phyloP scores from a whole-genome alignment of 2,888 invertebrate species.

The Aethes cnicana region DNA sequence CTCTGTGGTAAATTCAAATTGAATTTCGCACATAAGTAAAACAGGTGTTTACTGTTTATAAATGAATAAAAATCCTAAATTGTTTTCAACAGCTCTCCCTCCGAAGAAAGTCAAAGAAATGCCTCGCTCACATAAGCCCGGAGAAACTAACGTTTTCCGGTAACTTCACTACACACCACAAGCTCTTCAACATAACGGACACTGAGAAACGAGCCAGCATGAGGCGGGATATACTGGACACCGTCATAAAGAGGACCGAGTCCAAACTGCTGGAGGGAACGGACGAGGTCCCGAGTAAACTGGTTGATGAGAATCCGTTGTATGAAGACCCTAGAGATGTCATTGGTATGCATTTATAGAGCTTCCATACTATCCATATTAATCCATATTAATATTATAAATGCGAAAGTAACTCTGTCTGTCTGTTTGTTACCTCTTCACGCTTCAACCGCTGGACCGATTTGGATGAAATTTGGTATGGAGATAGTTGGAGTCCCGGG shows the following conservation, averaged over 20 bases:
- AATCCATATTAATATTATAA: no score
- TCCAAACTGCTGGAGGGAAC: slow-evolving; percentile 47
- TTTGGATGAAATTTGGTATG: no score
- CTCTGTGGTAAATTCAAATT: no score
- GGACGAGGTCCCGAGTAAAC: slow-evolving; percentile 35
- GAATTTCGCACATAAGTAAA: no score
- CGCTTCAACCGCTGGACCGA: no score
- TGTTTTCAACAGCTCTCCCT: slow-evolving; percentile 1
- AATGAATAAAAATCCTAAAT: background rate
- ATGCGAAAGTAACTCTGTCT: no score
- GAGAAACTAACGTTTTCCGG: slow-evolving; percentile 59
- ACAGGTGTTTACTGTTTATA: no score
- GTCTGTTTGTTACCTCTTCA: no score
- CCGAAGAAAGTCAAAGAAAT: slow-evolving; percentile 44
- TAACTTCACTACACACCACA: slow-evolving; percentile 57
- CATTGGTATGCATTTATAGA: slow-evolving; percentile 41
- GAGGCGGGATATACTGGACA: slow-evolving; percentile 62
- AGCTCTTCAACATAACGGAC: slow-evolving; percentile 52
- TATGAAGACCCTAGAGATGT: slow-evolving; percentile 76
- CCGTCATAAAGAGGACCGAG: slow-evolving; percentile 60
- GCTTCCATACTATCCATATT: no score
- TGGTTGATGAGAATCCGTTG: slow-evolving; percentile 54
- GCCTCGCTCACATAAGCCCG: slow-evolving; percentile 39
- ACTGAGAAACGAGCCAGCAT: slow-evolving; percentile 54
- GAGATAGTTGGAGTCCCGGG: no score